Percentiles rank a stretch among this genome's conserved stretches.
Conservation (phyloP, 2,797 vertebrate species). For the Mus caroli region DNA sequence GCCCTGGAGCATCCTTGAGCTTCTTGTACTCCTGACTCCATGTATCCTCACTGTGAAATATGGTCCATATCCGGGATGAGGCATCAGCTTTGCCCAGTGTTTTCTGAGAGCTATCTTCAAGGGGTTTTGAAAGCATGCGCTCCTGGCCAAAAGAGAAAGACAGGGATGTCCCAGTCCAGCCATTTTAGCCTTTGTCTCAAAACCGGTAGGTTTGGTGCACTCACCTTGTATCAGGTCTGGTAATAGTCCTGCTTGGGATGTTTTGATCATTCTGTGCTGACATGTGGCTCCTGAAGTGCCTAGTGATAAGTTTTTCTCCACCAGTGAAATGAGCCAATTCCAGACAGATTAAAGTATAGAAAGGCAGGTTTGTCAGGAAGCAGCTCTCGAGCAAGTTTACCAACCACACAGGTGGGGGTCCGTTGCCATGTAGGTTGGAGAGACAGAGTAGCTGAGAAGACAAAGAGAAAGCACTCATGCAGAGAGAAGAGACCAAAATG, state of each 20-base stretch:
- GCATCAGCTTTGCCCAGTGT: neutral
- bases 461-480: neutral
- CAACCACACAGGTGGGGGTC: neutral
- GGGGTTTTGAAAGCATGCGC: neutral
- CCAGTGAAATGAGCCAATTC: neutral
- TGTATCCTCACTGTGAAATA: neutral
- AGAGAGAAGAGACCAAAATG: neutral
- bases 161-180: neutral
- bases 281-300: neutral
- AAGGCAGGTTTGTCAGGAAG: neutral
- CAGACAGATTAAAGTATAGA: neutral
- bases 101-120: neutral
- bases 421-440: neutral
- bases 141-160: neutral
- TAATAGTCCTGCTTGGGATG: neutral
- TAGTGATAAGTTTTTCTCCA: neutral
- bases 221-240: rapidly evolving
- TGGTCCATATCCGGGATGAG: neutral
- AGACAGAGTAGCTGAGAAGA: neutral
- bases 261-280: neutral
- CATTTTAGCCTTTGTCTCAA: neutral
- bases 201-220: neutral
- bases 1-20: neutral
- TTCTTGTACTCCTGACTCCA: neutral
- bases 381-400: neutral